Evolutionary conservation across 2,888 invertebrate genomes (phyloP), one percentile per base, ranked within the genome.

Genomic region (Cyrtodaria siliqua): DNA sequence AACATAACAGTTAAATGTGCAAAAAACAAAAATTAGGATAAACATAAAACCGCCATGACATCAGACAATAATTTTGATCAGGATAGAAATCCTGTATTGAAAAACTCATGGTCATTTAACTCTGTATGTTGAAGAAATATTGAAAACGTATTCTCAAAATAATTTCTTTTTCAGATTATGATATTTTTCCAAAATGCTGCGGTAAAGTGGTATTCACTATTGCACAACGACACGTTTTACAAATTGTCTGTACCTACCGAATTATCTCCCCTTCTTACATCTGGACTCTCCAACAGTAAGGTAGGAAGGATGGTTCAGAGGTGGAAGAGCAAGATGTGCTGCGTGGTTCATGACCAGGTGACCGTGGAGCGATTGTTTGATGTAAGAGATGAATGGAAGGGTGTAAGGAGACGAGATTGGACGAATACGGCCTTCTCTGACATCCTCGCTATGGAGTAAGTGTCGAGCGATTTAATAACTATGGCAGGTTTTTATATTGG

Each of bases 131-230:
- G 18, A 49, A 8, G 49, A 9, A 18, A 8, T 49, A n/a, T 20
- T 14, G 8, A 49, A 49, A 49, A 56, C 27, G 9, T 29, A 56
- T 27, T 27, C n/a, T n/a, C n/a, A n/a, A n/a, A n/a, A n/a, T n/a
- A n/a, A 33, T 8, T 12, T 52, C 9, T 27, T 18, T 55, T 71
- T 38, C 55, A 77, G 77, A 60, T 63, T 2, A 47, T 61, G 38
- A 24, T 77, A n/a, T 52, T 63, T 49, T 72, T 77, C 24, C 50
- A 27, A 42, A 49, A 42, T 23, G 29, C 20, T 50, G 47, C 77
- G 38, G 71, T 73, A 2, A 63, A 47, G 47, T 82, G 81, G 82
- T 81, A 78, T 47, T 57, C 68, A 8, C 38, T 73, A 0, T 49
- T 84, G 4, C 60, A 69, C 23, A 57, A 59, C 42, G 59, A 70